Evolutionary conservation across 2,888 invertebrate species (phyloP).

Genomic region (Ochropleura leucogaster): DNA sequence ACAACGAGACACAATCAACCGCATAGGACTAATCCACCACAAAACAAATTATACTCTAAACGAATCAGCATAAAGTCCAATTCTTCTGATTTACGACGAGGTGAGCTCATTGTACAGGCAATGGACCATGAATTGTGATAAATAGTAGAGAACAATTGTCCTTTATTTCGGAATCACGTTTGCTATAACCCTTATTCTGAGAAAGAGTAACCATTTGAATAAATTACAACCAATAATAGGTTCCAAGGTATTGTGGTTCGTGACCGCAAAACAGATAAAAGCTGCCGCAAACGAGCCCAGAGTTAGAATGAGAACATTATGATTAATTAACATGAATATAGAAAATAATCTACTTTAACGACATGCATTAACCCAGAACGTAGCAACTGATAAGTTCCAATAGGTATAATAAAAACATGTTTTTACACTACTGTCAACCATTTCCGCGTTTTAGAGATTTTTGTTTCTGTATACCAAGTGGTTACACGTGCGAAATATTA

Average conservation of each 20-base stretch:
- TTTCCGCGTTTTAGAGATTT: constrained; percentile 32
- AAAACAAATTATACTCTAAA: constrained; percentile 69
- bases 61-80: constrained; percentile 64
- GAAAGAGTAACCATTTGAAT: constrained; percentile 69
- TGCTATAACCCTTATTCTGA: constrained; percentile 70
- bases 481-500: background rate
- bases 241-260: constrained; percentile 64
- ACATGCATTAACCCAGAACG: constrained; percentile 53
- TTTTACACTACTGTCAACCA: constrained; percentile 40
- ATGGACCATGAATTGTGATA: constrained; percentile 74
- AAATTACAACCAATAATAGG: constrained; percentile 54
- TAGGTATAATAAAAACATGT: constrained; percentile 35
- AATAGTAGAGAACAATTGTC: constrained; percentile 77
- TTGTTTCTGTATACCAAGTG: background rate
- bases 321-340: constrained; percentile 58
- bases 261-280: constrained; percentile 68
- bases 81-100: constrained; percentile 57
- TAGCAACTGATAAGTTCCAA: constrained; percentile 50
- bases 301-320: constrained; percentile 54
- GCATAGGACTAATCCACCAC: constrained; percentile 64
- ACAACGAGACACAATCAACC: constrained; percentile 70
- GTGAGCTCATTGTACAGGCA: constrained; percentile 54
- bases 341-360: constrained; percentile 50
- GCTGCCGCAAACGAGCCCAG: constrained; percentile 56
- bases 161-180: constrained; percentile 79